These are phyloP conservation scores for Doryteuthis pealeii DNA, from an alignment of 1,140 invertebrate species.

Conservation along the genomic window DNA sequence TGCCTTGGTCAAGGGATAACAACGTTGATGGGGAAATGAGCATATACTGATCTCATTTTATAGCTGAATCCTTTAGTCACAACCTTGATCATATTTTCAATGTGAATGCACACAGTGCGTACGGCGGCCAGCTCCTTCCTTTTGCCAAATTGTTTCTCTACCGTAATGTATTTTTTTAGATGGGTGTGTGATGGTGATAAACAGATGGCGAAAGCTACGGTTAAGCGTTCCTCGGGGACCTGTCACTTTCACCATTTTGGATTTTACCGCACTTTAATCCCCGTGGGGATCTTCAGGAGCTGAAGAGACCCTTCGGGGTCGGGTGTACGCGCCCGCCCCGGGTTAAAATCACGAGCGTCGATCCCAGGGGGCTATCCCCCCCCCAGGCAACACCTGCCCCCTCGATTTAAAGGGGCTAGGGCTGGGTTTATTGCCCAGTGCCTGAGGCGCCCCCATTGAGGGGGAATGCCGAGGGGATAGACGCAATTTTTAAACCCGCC, in stretches of 20 bases:
- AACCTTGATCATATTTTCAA: slow-evolving; percentile 98
- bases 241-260: slow-evolving; percentile 88
- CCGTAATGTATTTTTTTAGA: slow-evolving; percentile 66
- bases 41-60: slow-evolving; percentile 99
- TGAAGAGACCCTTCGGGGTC: too few species aligned
- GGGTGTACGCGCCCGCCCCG: too few species aligned
- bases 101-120: slow-evolving; percentile 96
- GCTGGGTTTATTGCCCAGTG: too few species aligned
- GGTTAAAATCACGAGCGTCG: too few species aligned
- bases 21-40: slow-evolving; percentile 99
- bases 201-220: slow-evolving; percentile 91
- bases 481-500: too few species aligned
- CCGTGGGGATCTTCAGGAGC: slow-evolving; percentile 87
- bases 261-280: slow-evolving; percentile 84
- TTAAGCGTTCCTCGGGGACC: slow-evolving; percentile 88
- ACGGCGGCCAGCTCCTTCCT: slow-evolving; percentile 98
- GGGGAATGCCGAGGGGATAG: too few species aligned
- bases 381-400: too few species aligned
- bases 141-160: slow-evolving; percentile 99
- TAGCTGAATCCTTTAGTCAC: slow-evolving; percentile 89
- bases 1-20: slow-evolving; percentile 79
- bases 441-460: too few species aligned
- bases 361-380: too few species aligned
- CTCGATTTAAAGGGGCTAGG: too few species aligned
- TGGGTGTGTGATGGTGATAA: slow-evolving; percentile 80